Conservation (phyloP, 1,140 invertebrate genomes). For the Drosophila tristis region DNA sequence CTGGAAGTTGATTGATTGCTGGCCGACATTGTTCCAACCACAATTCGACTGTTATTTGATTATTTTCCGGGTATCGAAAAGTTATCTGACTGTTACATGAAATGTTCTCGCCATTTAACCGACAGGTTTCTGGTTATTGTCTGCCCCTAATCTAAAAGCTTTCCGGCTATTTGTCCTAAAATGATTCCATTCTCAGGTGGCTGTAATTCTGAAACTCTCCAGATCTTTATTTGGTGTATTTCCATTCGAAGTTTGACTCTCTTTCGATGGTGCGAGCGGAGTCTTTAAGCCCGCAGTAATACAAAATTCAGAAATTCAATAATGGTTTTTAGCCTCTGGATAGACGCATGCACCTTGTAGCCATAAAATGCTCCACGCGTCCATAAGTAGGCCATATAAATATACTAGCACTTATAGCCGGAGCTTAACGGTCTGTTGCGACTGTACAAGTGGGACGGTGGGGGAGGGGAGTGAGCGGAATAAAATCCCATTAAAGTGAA, state of each 20-base stretch:
- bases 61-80: not conserved
- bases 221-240: no score
- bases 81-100: not conserved
- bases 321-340: constrained; percentile 38
- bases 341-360: constrained; percentile 35
- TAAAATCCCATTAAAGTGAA: constrained; percentile 65
- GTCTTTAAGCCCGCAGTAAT: constrained; percentile 42
- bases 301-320: constrained; percentile 49
- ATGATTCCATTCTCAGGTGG: no score
- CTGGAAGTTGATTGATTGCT: not conserved
- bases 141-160: no score
- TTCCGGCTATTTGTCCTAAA: no score
- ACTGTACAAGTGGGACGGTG: not conserved
- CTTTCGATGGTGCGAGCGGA: constrained; percentile 5
- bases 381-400: constrained; percentile 52
- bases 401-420: constrained; percentile 45
- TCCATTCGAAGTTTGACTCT: no score
- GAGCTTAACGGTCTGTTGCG: constrained; percentile 17
- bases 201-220: no score
- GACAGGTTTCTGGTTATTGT: no score
- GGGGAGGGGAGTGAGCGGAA: constrained; percentile 4
- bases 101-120: no score
- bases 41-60: not conserved
- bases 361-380: constrained; percentile 42
- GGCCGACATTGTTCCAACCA: constrained; percentile 9